Evolutionary conservation across 2,113 vertebrate genomes (phyloP).

Genomic region (Oriolus oriolus): DNA sequence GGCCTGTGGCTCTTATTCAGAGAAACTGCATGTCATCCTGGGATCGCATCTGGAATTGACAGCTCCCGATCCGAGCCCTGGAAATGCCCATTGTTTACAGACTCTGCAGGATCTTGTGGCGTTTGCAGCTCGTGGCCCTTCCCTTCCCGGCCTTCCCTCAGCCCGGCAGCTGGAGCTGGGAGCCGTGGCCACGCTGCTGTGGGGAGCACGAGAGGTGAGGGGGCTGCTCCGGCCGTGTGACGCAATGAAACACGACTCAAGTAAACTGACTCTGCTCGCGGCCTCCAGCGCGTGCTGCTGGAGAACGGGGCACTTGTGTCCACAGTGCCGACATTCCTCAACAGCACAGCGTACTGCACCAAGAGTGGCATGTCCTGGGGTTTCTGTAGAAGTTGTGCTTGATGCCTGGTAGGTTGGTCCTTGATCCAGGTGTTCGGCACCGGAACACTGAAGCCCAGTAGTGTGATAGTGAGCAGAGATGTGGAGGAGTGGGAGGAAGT

Average conservation of each 20-base stretch:
- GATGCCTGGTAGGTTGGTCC: background rate
- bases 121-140: background rate
- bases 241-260: background rate
- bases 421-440: background rate
- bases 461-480: fast-evolving
- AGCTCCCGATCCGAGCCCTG: background rate
- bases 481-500: background rate
- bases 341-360: fast-evolving
- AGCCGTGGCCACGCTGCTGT: background rate
- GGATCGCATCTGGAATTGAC: background rate
- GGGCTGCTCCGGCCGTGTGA: background rate
- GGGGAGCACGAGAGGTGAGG: background rate
- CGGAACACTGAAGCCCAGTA: background rate
- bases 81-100: background rate
- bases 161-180: background rate
- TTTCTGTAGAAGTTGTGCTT: background rate
- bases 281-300: background rate
- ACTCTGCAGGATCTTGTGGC: background rate
- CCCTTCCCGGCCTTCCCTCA: background rate
- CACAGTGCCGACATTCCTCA: no score
- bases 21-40: background rate
- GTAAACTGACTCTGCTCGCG: background rate
- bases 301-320: background rate
- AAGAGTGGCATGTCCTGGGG: fast-evolving
- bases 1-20: background rate